Base-by-base conservation (phyloP, 2,113 vertebrate species). In the Gallinago paraguaiae region DNA sequence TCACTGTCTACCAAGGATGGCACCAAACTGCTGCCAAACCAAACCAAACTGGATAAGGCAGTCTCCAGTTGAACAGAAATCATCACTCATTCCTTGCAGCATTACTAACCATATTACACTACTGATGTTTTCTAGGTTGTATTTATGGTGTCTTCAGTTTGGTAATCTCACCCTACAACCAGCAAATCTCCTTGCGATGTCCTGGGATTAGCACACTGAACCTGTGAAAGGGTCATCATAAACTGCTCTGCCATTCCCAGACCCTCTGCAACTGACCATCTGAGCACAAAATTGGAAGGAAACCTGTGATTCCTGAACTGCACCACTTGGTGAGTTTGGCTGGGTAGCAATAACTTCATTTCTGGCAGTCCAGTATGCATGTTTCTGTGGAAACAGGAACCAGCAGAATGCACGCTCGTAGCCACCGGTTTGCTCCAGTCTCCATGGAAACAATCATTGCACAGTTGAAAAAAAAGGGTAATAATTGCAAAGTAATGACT, bases 371-470 rank as follows among this genome's bases (percentile, higher is more conserved):
- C 64, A 70, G 27, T 17, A 22, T 48, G 46, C 19, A 19, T 45
- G 94, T 97, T 97, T 95, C 96, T 96, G 95, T 95, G 94, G 96
- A 91, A 97, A 97, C 93, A 35, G 54, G 69, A 86, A 86, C 79
- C 77, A 78, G 80, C 79, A 93, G 86, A 94, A 93, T 6, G 23
- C 72, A 82, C 0, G 22, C 37, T 65, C 4, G 0, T 75, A 87
- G 74, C 22, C 89, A 82, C 71, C 68, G 82, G 65, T 82, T 95
- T 95, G 69, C 39, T 96, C 28, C 6, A 1, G 86, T 97, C 92
- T 94, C 96, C 95, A 97, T 95, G 88, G 96, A 97, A 97, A 97
- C 96, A 79, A 14, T 56, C 43, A 14, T 57, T 90, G 86, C 86
- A 86, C 1, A 23, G 68, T 54, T 92, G 64, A 81, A 87, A 88